Evolutionary conservation across 2,113 vertebrate species (phyloP).

Genomic region (Otocyon megalotis): DNA sequence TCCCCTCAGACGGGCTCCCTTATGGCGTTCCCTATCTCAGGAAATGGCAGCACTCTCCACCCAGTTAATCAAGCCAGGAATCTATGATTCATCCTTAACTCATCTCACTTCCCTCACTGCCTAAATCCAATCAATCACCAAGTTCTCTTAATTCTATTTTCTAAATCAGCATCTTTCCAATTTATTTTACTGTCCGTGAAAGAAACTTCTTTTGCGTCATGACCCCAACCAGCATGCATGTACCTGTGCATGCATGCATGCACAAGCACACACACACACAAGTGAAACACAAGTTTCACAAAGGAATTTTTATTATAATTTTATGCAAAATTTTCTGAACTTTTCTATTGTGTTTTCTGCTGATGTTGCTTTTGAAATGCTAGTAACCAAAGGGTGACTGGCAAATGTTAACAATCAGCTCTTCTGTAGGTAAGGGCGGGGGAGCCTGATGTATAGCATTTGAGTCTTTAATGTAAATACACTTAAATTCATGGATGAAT

Average conservation of each 20-base stretch:
- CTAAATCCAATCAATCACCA: slow-evolving; percentile 60
- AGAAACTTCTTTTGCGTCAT: neutral
- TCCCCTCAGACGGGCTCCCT: neutral
- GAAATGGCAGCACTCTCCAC: slow-evolving; percentile 46
- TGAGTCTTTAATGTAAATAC: neutral
- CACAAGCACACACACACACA: neutral
- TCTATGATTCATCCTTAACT: slow-evolving; percentile 77
- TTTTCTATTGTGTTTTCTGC: neutral
- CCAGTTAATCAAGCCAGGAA: slow-evolving; percentile 70
- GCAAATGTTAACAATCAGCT: neutral
- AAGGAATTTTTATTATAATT: neutral
- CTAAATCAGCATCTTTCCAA: slow-evolving; percentile 25
- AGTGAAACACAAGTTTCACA: neutral
- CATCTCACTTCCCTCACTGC: slow-evolving; percentile 11
- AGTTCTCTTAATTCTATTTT: slow-evolving; percentile 41
- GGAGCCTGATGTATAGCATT: neutral
- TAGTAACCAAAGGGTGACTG: neutral
- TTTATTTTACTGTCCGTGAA: slow-evolving; percentile 40
- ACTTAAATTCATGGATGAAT: neutral
- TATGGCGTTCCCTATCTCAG: slow-evolving; percentile 41
- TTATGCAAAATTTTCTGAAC: neutral
- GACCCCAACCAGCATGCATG: neutral
- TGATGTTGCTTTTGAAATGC: neutral
- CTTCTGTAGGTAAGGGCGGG: neutral
- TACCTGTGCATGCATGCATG: neutral